Conservation (phyloP, 2,888 invertebrate genomes). For the Cantharis rustica region DNA sequence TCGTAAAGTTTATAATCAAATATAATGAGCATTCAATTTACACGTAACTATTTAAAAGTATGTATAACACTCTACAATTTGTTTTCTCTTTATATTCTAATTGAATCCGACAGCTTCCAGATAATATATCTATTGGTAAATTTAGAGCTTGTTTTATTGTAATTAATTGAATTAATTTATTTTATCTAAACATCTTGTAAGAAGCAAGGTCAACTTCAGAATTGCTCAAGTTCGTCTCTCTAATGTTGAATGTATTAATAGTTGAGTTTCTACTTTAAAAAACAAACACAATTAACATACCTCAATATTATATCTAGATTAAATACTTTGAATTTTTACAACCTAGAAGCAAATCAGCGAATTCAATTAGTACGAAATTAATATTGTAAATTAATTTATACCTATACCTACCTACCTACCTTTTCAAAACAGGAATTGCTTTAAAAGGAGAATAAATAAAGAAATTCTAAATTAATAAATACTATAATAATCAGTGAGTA, state of each 20-base stretch:
- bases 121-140: constrained; percentile 37
- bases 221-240: constrained; percentile 7
- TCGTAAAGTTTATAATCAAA: constrained; percentile 20
- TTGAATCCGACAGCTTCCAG: constrained; percentile 40
- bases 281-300: neutral
- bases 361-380: neutral
- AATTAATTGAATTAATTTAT: constrained; percentile 35
- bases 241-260: neutral
- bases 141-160: constrained; percentile 30
- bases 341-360: neutral
- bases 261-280: neutral
- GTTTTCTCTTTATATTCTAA: constrained; percentile 37
- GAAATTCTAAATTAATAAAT: neutral
- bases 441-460: neutral
- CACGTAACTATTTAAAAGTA: constrained; percentile 26
- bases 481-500: no score
- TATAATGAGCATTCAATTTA: constrained; percentile 24
- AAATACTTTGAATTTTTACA: neutral
- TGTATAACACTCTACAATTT: constrained; percentile 36
- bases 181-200: constrained; percentile 24
- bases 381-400: neutral
- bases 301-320: neutral
- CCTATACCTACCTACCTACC: neutral
- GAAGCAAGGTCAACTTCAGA: constrained; percentile 12
- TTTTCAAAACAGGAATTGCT: neutral